Conservation (phyloP, 1,140 invertebrate species). For the Wiebesia pumilae region DNA sequence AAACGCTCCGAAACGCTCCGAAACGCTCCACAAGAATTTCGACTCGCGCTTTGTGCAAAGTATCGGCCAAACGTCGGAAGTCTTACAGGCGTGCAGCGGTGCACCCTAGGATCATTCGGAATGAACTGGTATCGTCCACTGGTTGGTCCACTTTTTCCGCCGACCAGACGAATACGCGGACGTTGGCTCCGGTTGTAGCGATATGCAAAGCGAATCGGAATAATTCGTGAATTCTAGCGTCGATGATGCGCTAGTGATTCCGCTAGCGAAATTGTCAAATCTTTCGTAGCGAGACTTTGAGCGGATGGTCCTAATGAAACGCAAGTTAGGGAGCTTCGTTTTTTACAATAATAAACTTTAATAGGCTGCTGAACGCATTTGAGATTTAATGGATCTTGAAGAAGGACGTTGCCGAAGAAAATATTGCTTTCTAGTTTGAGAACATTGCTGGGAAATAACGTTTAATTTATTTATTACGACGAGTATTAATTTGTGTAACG, state of each 20-base stretch:
- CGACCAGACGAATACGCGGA: too few species aligned
- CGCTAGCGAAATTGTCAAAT: neutral
- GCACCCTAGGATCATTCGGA: too few species aligned
- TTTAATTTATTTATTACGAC: neutral
- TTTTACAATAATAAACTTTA: neutral
- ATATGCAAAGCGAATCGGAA: too few species aligned
- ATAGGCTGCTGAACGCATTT: neutral
- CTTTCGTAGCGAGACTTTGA: neutral
- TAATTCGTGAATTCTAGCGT: neutral
- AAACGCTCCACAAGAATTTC: too few species aligned
- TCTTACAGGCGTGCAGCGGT: too few species aligned
- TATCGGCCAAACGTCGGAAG: too few species aligned
- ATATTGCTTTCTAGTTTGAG: neutral
- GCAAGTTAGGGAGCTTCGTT: neutral
- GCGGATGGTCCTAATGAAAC: neutral
- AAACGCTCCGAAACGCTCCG: too few species aligned
- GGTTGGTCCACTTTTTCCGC: too few species aligned
- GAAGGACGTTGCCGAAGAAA: neutral
- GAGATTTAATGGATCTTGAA: slow-evolving; percentile 2
- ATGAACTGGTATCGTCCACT: too few species aligned
- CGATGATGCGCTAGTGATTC: neutral
- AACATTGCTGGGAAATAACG: neutral
- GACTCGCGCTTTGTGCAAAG: too few species aligned
- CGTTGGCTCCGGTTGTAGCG: too few species aligned
- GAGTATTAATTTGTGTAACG: slow-evolving; percentile 18